Evolutionary conservation across 2,797 vertebrate species (phyloP).

Genomic region (Muscicapa striata): DNA sequence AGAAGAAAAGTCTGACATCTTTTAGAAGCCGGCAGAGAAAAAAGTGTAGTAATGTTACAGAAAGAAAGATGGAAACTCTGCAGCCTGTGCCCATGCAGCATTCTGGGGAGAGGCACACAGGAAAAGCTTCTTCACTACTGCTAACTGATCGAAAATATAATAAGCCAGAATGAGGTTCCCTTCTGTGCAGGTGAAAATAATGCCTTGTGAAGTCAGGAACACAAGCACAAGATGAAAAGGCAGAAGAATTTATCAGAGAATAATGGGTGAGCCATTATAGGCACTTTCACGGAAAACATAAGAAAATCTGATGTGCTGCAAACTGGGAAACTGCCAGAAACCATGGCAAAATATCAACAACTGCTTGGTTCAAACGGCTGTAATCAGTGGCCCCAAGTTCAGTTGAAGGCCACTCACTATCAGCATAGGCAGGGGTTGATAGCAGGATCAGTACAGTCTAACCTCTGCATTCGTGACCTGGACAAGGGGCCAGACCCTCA

Average conservation of each 20-base stretch:
- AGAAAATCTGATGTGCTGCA: neutral
- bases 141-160: neutral
- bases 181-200: neutral
- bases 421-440: neutral
- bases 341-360: neutral
- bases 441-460: neutral
- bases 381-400: neutral
- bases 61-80: neutral
- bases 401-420: neutral
- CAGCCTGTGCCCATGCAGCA: neutral
- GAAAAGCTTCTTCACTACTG: neutral
- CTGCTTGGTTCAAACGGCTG: neutral
- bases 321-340: neutral
- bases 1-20: neutral
- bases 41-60: neutral
- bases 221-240: neutral
- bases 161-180: neutral
- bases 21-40: neutral
- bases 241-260: neutral
- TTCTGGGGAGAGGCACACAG: neutral
- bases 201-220: neutral
- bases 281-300: accelerated
- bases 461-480: neutral
- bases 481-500: neutral
- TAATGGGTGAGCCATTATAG: neutral